phyloP scores from a whole-genome alignment of 2,113 vertebrate genomes.

The Fukomys damarensis region DNA sequence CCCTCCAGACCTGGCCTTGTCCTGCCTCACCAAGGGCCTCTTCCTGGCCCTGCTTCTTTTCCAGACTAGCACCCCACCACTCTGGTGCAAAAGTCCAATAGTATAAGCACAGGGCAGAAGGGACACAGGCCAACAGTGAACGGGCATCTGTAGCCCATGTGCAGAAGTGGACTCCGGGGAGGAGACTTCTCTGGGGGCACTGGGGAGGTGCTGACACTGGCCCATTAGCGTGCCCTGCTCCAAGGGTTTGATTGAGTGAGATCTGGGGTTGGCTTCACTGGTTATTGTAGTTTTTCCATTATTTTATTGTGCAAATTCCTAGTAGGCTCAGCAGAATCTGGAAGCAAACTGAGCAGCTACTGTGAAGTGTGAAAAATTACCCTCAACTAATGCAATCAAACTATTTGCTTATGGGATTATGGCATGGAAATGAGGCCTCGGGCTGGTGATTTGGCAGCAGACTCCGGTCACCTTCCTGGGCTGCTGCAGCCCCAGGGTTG shows the following conservation, averaged over 20 bases:
- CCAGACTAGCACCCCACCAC: rapidly evolving
- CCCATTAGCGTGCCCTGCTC: background rate
- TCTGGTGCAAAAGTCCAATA: rapidly evolving
- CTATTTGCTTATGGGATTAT: conserved; percentile 72
- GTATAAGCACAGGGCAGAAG: rapidly evolving
- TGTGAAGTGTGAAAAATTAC: conserved; percentile 78
- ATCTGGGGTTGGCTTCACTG: background rate
- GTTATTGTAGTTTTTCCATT: conserved; percentile 50
- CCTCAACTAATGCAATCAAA: conserved; percentile 74
- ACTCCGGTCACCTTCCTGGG: conserved; percentile 59
- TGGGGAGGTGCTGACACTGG: background rate
- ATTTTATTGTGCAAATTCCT: conserved; percentile 65
- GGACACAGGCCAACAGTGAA: rapidly evolving
- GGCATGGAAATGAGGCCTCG: conserved; percentile 61
- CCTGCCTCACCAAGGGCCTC: rapidly evolving
- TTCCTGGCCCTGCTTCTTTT: rapidly evolving
- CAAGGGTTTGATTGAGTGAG: background rate
- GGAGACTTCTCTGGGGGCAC: background rate
- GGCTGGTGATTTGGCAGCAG: conserved; percentile 4
- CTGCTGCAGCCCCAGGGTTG: background rate
- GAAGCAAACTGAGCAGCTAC: conserved; percentile 72
- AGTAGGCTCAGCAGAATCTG: conserved; percentile 65
- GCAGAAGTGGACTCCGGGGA: rapidly evolving
- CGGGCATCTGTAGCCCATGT: rapidly evolving
- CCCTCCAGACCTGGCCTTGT: background rate